Conservation (phyloP, 2,113 vertebrate species). For the Psammodynastes pulverulentus region DNA sequence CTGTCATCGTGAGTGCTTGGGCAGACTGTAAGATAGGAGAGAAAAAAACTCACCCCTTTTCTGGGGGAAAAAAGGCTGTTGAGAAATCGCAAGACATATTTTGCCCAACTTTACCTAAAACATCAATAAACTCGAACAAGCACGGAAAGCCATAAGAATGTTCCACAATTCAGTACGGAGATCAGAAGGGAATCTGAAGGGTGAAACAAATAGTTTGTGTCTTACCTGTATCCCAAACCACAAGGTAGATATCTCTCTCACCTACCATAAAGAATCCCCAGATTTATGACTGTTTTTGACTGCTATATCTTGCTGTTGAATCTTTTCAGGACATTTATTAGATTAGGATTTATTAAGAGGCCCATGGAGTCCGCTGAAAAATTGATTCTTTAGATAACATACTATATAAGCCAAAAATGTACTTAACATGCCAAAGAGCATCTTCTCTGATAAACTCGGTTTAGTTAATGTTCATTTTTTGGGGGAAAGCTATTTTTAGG, state of each 20-base stretch:
- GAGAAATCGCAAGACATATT: not conserved
- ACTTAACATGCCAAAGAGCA: not conserved
- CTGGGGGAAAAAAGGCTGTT: not conserved
- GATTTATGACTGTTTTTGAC: not conserved
- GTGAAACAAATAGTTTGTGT: not conserved
- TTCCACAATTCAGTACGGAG: not conserved
- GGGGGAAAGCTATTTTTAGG: not conserved
- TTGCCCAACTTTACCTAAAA: not conserved
- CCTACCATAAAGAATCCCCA: not conserved
- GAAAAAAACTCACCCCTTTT: rapidly evolving
- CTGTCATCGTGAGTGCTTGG: not conserved
- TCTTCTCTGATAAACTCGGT: not conserved
- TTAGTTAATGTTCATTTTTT: not conserved
- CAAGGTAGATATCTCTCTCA: not conserved
- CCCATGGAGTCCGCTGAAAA: not conserved
- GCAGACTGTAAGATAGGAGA: not conserved
- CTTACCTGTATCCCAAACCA: not conserved
- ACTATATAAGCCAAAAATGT: not conserved
- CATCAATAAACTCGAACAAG: not conserved
- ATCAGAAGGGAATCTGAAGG: not conserved
- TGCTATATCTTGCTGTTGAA: not conserved
- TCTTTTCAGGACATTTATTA: not conserved
- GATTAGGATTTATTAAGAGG: not conserved
- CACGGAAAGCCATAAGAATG: not conserved
- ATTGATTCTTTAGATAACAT: not conserved